Evolutionary conservation across 2,888 invertebrate genomes (phyloP), one percentile per base, ranked within the genome.

Genomic region (Ophion ventricosus): DNA sequence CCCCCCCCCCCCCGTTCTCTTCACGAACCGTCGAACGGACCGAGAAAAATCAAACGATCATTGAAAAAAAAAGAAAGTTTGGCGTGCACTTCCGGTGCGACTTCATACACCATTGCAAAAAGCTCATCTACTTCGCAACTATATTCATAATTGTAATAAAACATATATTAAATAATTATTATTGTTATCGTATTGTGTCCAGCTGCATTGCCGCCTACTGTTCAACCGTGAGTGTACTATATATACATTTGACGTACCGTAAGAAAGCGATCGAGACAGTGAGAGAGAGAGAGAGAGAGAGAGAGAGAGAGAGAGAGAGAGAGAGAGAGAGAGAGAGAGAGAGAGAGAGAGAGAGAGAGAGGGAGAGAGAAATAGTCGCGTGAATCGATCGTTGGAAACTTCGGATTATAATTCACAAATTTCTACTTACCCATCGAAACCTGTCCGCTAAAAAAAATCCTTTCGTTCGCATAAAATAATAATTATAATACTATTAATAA

Each of bases 191-290:
- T 49, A 78, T 75, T 75, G 61, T 72, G 80, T 77, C 91, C 92
- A 92, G 91, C 90, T 91, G 74, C 25, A 88, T 91, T 90, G 90
- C 90, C 91, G 90, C 90, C 92, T 92, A 91, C 89, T 91, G 92
- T 92, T 92, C 92, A 91, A 91, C 89, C 84, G 81, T 84, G 78
- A 84, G 72, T 84, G 84, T 84, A 84, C 84, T 84, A 56, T 70
- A 70, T 78, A 74, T 69, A 84, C 66, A 75, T 67, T 69, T 82
- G 79, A 40, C 72, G 79, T 84, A 79, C 75, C 66, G 66, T 79
- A 66, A 79, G 64, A 70, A 79, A 54, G 29, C 70, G 70, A 40
- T 79, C 59, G 70, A 29, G 10, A 63, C 29, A 56, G 57, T 57
- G 20, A 54, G 54, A 35, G 64, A 66, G 29, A 66, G n/a, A 8